A percentile compares a stretch with the other conserved stretches of the same genome.
Evolutionary conservation across 2,113 vertebrate species (phyloP).

Genomic region (Eonycteris spelaea): DNA sequence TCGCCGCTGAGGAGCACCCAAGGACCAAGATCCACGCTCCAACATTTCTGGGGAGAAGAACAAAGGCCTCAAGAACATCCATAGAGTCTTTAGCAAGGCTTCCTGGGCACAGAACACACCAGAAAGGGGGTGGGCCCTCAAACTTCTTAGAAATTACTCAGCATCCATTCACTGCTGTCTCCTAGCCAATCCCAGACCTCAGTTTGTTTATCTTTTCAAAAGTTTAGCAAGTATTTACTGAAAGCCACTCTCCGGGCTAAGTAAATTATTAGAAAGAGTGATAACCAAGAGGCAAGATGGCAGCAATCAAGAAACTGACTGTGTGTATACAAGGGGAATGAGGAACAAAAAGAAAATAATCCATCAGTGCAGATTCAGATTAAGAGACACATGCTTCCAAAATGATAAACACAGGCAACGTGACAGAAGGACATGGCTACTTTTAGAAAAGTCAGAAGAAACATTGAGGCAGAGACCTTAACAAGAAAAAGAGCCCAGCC

Average conservation of each 20-base stretch:
- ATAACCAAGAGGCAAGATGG: background rate
- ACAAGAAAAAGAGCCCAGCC: background rate
- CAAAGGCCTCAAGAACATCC: background rate
- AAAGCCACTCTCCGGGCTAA: background rate
- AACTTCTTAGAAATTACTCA: background rate
- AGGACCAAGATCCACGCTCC: background rate
- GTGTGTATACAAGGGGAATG: background rate
- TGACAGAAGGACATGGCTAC: background rate
- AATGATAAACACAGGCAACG: background rate
- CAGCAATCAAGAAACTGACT: background rate
- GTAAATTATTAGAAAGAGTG: background rate
- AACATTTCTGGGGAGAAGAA: constrained; percentile 47
- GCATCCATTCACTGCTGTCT: background rate
- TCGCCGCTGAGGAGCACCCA: background rate
- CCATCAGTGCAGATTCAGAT: background rate
- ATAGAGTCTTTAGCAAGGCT: background rate
- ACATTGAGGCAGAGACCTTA: background rate
- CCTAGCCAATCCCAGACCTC: background rate
- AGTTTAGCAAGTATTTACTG: background rate
- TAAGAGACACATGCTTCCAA: background rate
- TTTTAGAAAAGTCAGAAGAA: background rate
- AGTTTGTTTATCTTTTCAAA: background rate
- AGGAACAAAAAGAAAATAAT: background rate
- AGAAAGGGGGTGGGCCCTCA: background rate
- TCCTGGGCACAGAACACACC: background rate